phyloP scores from a whole-genome alignment of 2,888 invertebrate species.

The Acrobasis consociella region DNA sequence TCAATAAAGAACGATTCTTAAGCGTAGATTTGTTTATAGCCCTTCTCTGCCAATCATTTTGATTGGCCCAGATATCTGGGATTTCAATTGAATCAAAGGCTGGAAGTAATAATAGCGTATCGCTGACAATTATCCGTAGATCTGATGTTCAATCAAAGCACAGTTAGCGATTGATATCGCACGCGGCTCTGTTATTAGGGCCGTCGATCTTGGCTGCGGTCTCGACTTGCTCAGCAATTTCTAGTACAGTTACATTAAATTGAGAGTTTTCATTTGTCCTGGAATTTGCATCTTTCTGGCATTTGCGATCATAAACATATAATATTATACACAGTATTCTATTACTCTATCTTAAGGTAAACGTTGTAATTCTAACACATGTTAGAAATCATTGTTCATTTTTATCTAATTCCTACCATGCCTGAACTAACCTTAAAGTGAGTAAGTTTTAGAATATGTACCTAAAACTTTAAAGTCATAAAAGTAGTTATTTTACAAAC shows the following conservation, averaged over 20 bases:
- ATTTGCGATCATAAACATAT: too few species aligned
- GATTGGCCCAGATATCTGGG: conserved; percentile 34
- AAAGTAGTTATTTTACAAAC: too few species aligned
- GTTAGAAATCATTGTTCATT: too few species aligned
- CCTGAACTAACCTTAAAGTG: too few species aligned
- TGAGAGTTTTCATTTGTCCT: conserved; percentile 15
- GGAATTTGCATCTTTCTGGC: conserved; percentile 9
- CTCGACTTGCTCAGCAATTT: conserved; percentile 51
- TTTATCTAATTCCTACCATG: too few species aligned
- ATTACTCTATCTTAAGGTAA: not conserved
- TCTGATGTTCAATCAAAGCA: conserved; percentile 65
- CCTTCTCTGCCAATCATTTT: conserved; percentile 13
- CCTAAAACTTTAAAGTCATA: too few species aligned
- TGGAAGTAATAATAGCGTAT: conserved; percentile 46
- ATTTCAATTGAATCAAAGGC: conserved; percentile 47
- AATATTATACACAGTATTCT: not conserved
- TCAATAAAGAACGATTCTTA: not conserved
- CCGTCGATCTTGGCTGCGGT: conserved; percentile 51
- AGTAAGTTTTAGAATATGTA: too few species aligned
- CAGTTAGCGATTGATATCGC: conserved; percentile 73
- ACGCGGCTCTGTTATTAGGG: conserved; percentile 64
- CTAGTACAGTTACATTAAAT: conserved; percentile 55
- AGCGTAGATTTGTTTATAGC: not conserved
- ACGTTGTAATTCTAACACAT: too few species aligned
- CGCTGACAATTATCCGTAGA: conserved; percentile 56